Evolutionary conservation across 2,113 vertebrate species (phyloP).

Genomic region (Percopsis transmontana): DNA sequence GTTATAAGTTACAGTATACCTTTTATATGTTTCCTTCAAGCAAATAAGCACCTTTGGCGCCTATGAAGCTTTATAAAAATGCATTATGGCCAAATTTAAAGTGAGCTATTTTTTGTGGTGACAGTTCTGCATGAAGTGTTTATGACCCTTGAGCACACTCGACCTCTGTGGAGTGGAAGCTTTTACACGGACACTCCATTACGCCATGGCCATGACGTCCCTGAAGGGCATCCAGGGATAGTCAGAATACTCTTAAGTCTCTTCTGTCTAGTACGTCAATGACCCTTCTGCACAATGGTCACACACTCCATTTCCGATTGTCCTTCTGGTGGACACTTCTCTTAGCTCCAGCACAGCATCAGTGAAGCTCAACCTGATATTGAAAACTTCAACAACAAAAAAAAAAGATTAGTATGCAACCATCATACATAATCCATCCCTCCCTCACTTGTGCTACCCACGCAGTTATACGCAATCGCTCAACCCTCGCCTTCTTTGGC

Average conservation of each 20-base stretch:
- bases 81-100: conserved; percentile 26
- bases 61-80: conserved; percentile 31
- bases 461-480: conserved; percentile 52
- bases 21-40: no score
- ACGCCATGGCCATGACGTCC: conserved; percentile 63
- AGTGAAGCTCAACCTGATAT: no score
- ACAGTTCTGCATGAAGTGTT: conserved; percentile 60
- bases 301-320: no score
- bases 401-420: conserved; percentile 20
- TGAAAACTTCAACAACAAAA: no score
- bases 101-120: conserved; percentile 43
- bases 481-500: conserved; percentile 55
- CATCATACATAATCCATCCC: conserved; percentile 50
- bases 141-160: conserved; percentile 37
- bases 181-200: conserved; percentile 74
- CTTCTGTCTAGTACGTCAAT: neutral
- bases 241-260: conserved; percentile 30
- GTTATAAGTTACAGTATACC: neutral
- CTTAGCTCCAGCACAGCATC: neutral
- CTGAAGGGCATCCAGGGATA: conserved; percentile 61
- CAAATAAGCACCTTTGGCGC: conserved; percentile 33
- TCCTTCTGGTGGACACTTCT: neutral
- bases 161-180: conserved; percentile 64
- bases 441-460: conserved; percentile 43
- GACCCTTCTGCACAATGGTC: no score